A percentile compares a stretch with the other conserved stretches of the same genome.
Evolutionary conservation across 2,113 vertebrate genomes (phyloP).

Genomic region (Pelusios castaneus): DNA sequence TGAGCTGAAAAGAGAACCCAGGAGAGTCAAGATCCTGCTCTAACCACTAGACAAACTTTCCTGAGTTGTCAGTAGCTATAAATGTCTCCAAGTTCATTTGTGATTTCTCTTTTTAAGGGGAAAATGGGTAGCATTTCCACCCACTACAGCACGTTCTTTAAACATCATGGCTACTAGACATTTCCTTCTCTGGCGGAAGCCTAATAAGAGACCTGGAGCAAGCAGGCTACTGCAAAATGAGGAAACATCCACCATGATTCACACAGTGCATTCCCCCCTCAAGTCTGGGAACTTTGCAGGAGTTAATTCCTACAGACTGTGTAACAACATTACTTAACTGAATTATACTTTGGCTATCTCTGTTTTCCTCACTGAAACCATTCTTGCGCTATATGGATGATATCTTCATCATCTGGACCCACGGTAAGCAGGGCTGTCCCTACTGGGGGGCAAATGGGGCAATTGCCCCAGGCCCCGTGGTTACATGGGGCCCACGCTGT

Average conservation of each 20-base stretch:
- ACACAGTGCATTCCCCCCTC: not conserved
- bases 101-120: not conserved
- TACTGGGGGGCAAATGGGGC: no score
- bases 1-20: not conserved
- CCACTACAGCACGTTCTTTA: not conserved
- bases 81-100: not conserved
- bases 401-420: no score
- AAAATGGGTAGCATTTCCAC: not conserved
- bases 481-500: no score
- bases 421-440: no score
- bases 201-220: not conserved
- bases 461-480: no score
- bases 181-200: not conserved
- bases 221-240: not conserved
- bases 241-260: not conserved
- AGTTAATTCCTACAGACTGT: not conserved
- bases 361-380: conserved; percentile 2
- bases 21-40: not conserved
- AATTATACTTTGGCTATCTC: not conserved
- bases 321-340: not conserved
- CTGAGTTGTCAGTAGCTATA: accelerated
- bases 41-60: accelerated
- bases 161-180: not conserved
- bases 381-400: no score
- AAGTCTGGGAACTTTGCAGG: not conserved